Percentiles rank a stretch among this genome's conserved stretches.
Conservation (phyloP, 2,113 vertebrate species). For the Ictalurus furcatus region DNA sequence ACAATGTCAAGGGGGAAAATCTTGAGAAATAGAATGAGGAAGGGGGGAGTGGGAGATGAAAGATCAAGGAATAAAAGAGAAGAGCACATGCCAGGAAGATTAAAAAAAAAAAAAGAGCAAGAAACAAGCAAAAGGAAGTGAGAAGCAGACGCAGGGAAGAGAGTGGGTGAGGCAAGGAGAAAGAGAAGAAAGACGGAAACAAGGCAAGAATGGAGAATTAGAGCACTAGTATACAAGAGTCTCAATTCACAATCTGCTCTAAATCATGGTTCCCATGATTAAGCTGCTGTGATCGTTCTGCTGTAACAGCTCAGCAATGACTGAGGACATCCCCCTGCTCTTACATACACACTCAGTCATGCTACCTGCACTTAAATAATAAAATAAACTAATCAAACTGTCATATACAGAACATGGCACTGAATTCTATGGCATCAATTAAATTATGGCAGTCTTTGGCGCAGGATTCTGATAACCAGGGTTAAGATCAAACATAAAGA, state of each 20-base stretch:
- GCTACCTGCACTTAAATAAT: conserved; percentile 7
- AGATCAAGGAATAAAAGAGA: conserved; percentile 31
- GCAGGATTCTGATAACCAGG: not conserved
- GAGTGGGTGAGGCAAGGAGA: conserved; percentile 10
- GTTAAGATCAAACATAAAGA: not conserved
- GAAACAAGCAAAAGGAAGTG: conserved; percentile 34
- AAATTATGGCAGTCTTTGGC: not conserved
- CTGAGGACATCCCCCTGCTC: not conserved
- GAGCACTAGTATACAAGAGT: not conserved
- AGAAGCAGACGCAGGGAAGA: conserved; percentile 26
- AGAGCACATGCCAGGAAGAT: conserved; percentile 17
- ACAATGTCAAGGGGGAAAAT: not conserved
- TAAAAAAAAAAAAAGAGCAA: conserved; percentile 1
- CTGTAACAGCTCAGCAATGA: conserved; percentile 11
- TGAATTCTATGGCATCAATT: not conserved
- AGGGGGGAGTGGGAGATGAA: conserved; percentile 1
- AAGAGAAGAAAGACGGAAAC: not conserved
- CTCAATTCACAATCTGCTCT: conserved; percentile 24
- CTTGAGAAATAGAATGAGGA: conserved; percentile 14
- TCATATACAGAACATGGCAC: conserved; percentile 1
- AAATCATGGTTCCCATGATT: conserved; percentile 32
- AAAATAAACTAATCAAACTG: conserved; percentile 11
- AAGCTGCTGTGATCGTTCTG: conserved; percentile 40
- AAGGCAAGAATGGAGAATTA: conserved; percentile 1
- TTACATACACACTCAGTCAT: not conserved